Evolutionary conservation across 2,888 invertebrate genomes (phyloP), one percentile per base, ranked within the genome.

Genomic region (Ectemnius cavifrons): DNA sequence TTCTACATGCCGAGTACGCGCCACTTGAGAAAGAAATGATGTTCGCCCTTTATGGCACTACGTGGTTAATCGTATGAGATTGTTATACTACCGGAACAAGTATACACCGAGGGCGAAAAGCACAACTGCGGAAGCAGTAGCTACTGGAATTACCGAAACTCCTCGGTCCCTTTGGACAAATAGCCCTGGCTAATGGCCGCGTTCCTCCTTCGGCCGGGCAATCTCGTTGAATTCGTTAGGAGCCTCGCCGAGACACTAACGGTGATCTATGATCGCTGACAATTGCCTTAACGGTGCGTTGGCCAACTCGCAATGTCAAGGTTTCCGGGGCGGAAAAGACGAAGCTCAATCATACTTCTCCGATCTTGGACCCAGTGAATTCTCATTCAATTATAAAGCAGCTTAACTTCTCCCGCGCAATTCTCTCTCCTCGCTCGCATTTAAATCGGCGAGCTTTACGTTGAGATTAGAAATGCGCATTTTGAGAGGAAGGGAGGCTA

Each of bases 301-400:
- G 61, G 57, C 23, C 66, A 69, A 72, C 60, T 67, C 56, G 68
- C 78, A 83, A 73, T 72, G 78, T 73, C 78, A 75, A 81, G 71
- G 64, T 70, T 37, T 47, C 66, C 56, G 20, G 13, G 49, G 13
- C 47, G 56, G 46, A 52, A 13, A 45, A 62, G 56, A 6, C 62
- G 13, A 18, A 20, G 60, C 14, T 23, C 67, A 23, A 58, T 73
- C 45, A 71, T 56, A 60, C 65, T 13, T 37, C 20, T 57, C 63
- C 28, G 45, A 20, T 16, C n/a, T 47, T 37, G 3, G 1, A 2
- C 8, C 37, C 37, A 37, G 11, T 37, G 37, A 37, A 37, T 37
- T 37, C 11, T 8, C 37, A 37, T 37, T 37, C 37, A 37, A 37
- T 37, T 37, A 37, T 37, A 37, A 37, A 37, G 37, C 37, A 37